Conservation (phyloP, 1,140 invertebrate species). For the Callitettix versicolor region DNA sequence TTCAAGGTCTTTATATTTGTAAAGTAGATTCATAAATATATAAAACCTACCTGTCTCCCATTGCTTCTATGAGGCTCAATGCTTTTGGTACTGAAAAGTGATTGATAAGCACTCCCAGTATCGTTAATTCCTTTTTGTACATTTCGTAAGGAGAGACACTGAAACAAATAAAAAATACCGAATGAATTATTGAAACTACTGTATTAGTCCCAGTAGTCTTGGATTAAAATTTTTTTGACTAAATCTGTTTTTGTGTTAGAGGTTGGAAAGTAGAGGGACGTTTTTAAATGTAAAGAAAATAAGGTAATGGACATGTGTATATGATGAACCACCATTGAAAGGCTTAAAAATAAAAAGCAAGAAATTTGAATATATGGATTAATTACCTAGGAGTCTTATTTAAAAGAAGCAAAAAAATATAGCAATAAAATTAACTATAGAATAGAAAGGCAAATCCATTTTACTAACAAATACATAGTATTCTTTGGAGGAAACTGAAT, state of each 20-base stretch:
- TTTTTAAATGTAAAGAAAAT: too few species aligned
- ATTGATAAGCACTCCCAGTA: constrained; percentile 54
- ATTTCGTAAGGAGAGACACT: constrained; percentile 47
- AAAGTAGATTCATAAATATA: neutral
- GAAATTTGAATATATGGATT: too few species aligned
- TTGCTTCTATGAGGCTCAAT: constrained; percentile 44
- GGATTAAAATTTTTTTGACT: too few species aligned
- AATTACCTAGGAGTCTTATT: too few species aligned
- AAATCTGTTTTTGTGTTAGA: neutral
- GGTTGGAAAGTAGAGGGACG: neutral
- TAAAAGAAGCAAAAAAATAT: too few species aligned
- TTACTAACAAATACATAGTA: too few species aligned
- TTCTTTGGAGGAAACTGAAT: too few species aligned
- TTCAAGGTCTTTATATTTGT: neutral
- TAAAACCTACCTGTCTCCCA: constrained; percentile 47
- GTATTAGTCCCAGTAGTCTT: neutral
- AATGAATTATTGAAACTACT: neutral
- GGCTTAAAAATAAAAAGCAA: too few species aligned
- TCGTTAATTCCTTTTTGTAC: constrained; percentile 49
- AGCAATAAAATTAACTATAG: too few species aligned
- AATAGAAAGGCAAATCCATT: too few species aligned
- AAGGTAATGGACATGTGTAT: too few species aligned
- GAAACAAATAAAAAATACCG: constrained; percentile 29
- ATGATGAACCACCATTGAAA: too few species aligned
- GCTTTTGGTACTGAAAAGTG: constrained; percentile 53